Conservation (phyloP, 2,888 invertebrate species). For the Andrena chrysosceles region DNA sequence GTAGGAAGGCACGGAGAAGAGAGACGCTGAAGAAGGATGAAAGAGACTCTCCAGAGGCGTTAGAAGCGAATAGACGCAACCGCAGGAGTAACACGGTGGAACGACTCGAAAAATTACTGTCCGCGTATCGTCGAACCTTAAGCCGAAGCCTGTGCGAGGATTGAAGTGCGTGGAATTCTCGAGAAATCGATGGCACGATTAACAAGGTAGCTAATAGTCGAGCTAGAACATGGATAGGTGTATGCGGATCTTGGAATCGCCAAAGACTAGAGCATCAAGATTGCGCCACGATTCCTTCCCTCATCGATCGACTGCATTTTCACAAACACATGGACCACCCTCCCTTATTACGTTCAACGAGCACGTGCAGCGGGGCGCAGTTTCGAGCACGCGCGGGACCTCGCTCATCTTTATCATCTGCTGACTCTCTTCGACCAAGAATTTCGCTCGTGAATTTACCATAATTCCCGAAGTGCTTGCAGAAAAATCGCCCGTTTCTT, state of each 20-base stretch:
- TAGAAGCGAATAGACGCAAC: constrained; percentile 72
- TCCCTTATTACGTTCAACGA: constrained; percentile 31
- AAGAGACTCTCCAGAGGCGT: constrained; percentile 46
- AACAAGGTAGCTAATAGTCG: no score
- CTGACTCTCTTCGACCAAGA: constrained; percentile 53
- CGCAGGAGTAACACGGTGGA: constrained; percentile 44
- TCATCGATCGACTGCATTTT: neutral
- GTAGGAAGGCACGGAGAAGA: constrained; percentile 15
- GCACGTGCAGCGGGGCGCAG: constrained; percentile 36
- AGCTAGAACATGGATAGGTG: no score
- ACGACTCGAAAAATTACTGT: constrained; percentile 67
- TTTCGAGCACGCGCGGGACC: constrained; percentile 37
- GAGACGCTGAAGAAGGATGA: constrained; percentile 37
- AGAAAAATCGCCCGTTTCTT: no score
- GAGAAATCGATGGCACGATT: constrained; percentile 44
- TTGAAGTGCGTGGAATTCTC: constrained; percentile 61
- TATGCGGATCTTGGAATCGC: no score
- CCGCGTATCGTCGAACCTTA: constrained; percentile 63
- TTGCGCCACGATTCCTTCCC: neutral
- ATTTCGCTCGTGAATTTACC: constrained; percentile 48
- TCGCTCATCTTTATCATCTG: constrained; percentile 42
- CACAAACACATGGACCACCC: neutral
- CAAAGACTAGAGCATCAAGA: neutral
- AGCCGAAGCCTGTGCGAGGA: constrained; percentile 17
- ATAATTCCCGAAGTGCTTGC: constrained; percentile 27